A percentile compares a stretch with the other conserved stretches of the same genome.
These are phyloP conservation scores for Leptoteleia sp. DNA, from an alignment of 1,140 invertebrate species.

Conservation along the genomic window DNA sequence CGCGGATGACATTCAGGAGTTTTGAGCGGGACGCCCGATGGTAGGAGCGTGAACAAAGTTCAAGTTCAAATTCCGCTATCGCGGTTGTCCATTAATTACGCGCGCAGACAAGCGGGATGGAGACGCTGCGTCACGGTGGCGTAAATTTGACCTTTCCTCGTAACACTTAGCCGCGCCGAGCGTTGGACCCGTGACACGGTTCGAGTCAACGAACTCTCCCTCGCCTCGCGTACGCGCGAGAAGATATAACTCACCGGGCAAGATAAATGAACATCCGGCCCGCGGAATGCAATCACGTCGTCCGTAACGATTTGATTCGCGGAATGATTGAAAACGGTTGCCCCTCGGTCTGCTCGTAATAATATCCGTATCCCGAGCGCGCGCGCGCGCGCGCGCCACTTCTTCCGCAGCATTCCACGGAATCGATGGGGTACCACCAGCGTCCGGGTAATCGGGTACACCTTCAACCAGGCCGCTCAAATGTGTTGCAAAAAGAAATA, in stretches of 20 bases:
- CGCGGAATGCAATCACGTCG: constrained; percentile 43
- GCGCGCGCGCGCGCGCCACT: too few species aligned
- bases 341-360: constrained; percentile 25
- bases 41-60: too few species aligned
- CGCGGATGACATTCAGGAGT: too few species aligned
- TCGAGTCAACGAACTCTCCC: constrained; percentile 47
- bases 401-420: constrained; percentile 42
- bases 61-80: not conserved
- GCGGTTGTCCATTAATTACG: constrained; percentile 10
- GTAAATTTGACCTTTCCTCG: constrained; percentile 54
- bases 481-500: constrained; percentile 54
- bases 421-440: constrained; percentile 53
- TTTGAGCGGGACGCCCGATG: too few species aligned
- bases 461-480: constrained; percentile 40
- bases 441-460: constrained; percentile 60
- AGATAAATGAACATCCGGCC: constrained; percentile 43
- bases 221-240: constrained; percentile 11
- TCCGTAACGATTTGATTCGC: constrained; percentile 51
- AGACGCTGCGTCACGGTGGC: constrained; percentile 37
- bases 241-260: constrained; percentile 28
- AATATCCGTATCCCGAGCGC: constrained; percentile 39
- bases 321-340: constrained; percentile 54
- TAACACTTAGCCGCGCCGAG: constrained; percentile 27
- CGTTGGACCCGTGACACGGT: constrained; percentile 26
- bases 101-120: constrained; percentile 8